Percentiles rank a stretch among this genome's conserved stretches.
These are phyloP conservation scores for Tenebrio molitor DNA, from an alignment of 1,140 invertebrate genomes.

Conservation along the genomic window DNA sequence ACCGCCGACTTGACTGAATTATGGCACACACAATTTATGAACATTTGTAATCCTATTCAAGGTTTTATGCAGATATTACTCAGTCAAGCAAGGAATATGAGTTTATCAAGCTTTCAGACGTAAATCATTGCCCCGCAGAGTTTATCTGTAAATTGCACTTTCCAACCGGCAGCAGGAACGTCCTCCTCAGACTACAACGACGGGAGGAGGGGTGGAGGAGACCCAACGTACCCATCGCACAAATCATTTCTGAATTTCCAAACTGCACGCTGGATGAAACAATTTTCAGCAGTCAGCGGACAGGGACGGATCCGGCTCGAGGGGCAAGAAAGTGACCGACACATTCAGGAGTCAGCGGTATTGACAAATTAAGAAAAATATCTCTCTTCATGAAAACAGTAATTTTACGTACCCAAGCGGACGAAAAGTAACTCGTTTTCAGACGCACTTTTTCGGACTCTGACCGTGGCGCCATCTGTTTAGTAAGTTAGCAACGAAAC, in stretches of 20 bases:
- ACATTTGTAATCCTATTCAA: slow-evolving; percentile 68
- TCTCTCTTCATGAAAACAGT: too few relatives aligned
- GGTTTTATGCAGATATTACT: slow-evolving; percentile 68
- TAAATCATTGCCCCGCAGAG: slow-evolving; percentile 65
- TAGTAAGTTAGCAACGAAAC: too few relatives aligned
- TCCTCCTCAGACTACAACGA: slow-evolving; percentile 21
- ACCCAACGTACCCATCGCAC: slow-evolving; percentile 45
- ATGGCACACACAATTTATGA: slow-evolving; percentile 67
- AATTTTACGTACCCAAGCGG: too few relatives aligned
- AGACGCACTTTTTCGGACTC: too few relatives aligned
- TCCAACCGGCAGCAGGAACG: slow-evolving; percentile 51
- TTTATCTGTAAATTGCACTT: slow-evolving; percentile 69
- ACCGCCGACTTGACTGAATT: slow-evolving; percentile 63
- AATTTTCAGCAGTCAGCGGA: background rate
- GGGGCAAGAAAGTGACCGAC: too few relatives aligned
- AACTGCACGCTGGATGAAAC: slow-evolving; percentile 37
- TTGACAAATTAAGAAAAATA: too few relatives aligned
- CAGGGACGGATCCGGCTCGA: background rate
- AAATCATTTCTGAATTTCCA: slow-evolving; percentile 53
- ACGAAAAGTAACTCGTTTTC: too few relatives aligned
- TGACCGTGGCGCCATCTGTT: too few relatives aligned
- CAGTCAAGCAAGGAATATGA: slow-evolving; percentile 68
- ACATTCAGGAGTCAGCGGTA: too few relatives aligned
- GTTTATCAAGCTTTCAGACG: slow-evolving; percentile 68
- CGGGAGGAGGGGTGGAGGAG: background rate